Evolutionary conservation across 2,113 vertebrate species (phyloP).

Genomic region (Lampris megalopsis): DNA sequence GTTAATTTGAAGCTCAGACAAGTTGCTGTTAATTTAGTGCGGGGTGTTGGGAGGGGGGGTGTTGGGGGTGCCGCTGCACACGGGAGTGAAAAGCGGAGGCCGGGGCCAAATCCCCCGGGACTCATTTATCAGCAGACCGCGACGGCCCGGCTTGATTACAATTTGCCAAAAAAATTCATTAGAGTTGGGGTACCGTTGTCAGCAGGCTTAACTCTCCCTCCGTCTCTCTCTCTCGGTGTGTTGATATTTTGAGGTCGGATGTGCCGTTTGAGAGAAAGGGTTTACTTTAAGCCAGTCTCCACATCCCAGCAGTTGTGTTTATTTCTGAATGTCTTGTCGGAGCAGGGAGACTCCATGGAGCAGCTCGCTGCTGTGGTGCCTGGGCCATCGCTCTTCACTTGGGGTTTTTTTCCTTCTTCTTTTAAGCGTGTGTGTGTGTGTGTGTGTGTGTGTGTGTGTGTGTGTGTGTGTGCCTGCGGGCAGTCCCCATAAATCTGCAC

Average conservation of each 20-base stretch:
- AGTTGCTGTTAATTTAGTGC: constrained; percentile 96
- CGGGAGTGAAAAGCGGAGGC: constrained; percentile 88
- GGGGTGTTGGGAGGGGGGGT: constrained; percentile 85
- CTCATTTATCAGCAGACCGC: constrained; percentile 93
- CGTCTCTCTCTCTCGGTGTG: neutral
- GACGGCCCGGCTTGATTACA: constrained; percentile 95
- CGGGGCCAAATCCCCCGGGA: constrained; percentile 87
- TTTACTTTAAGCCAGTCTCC: too few relatives aligned
- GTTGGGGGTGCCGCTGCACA: constrained; percentile 85
- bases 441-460: constrained; percentile 4
- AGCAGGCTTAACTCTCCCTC: constrained; percentile 39
- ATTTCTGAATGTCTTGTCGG: too few relatives aligned
- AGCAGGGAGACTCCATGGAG: too few relatives aligned
- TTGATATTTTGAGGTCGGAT: too few relatives aligned
- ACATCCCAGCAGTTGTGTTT: too few relatives aligned
- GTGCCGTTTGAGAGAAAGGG: too few relatives aligned
- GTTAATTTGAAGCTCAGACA: constrained; percentile 96
- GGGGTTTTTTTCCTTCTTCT: neutral
- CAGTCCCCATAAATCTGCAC: constrained; percentile 47
- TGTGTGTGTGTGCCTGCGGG: constrained; percentile 13
- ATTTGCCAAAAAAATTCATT: constrained; percentile 97
- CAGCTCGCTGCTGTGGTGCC: too few relatives aligned
- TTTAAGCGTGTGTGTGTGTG: neutral
- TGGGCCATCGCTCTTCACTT: too few relatives aligned
- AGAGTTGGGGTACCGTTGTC: constrained; percentile 89